Base-by-base conservation (phyloP, 2,797 vertebrate species). In the Denticeps clupeoides region DNA sequence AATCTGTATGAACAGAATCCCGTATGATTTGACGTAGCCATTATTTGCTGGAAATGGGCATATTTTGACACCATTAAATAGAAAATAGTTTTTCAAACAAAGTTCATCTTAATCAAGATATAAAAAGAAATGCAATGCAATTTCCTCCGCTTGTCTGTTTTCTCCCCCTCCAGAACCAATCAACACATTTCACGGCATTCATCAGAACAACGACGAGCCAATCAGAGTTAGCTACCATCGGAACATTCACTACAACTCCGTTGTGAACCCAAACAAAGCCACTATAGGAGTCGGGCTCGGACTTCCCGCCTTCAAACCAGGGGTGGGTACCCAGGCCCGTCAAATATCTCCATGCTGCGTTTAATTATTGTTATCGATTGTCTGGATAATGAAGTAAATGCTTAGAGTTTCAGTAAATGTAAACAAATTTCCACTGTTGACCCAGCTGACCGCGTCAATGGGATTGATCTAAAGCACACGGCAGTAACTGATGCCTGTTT, bases 191-290 rank as follows among this genome's bases (percentile, higher is more conserved):
- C 90, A 91, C 41, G 88, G 91, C 66, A 95, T 95, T 70, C 90
- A 94, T 72, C 90, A 93, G 77, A 89, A 89, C 53, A 89, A 93
- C 47, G 90, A 93, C 28, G 91, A 94, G 65, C 91, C 90, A 58
- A 95, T 95, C 79, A 84, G 91, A 65, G 89, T 95, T 54, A 94
- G 91, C 84, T 95, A 95, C 72, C 91, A 93, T 69, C 84, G 90
- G 53, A 95, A 93, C 82, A 91, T 93, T 73, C 91, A 94, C 83
- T 94, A 94, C 83, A 95, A 95, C 82, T 95, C 91, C 0, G 91
- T 94, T 51, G 91, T 94, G 61, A 95, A 94, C 78, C 89, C 91
- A 54, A 94, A 91, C 81, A 94, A 94, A 75, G 91, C 91, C 56
- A 93, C 91, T 2, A 93, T 95, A 40, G 91, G 91, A 3, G 91